Evolutionary conservation across 2,888 invertebrate species (phyloP), one percentile per base, ranked within the genome.

Genomic region (Drosophila austrosaltans): DNA sequence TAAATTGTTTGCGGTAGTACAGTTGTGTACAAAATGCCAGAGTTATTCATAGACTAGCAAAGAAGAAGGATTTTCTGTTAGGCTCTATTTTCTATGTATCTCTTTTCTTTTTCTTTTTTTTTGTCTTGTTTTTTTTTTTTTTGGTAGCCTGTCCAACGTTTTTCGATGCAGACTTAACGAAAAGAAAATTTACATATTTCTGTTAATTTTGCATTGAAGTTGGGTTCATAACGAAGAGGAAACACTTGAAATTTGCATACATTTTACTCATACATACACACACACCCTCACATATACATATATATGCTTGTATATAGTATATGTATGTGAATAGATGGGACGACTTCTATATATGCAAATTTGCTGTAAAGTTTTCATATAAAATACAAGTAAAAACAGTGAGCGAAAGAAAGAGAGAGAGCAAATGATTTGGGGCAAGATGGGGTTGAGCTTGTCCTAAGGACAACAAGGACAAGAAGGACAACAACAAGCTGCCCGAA

Each of bases 231-330:
- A 91, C 87, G 89, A 89, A 89, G 89, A 90, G 90, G 91, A 90
- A 91, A 90, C 89, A 90, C 90, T 90, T 90, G 88, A 81, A 90
- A 90, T 90, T 90, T 89, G 87, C 90, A 90, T 90, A 90, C 83
- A 90, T 87, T 88, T 87, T 74, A 73, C 68, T 66, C 72, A 69
- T 72, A 66, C 30, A 60, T 36, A 42, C 25, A 64, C 48, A 68
- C 32, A 67, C 42, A 61, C 57, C 59, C 25, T 66, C 42, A 69
- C 16, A 72, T 28, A 63, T 42, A 62, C 32, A 53, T 36, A 61
- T 44, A 25, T 30, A 25, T 25, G 59, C 60, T 66, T 40, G 16
- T n/a, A 39, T 54, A 36, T 53, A 48, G 32, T 54, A 36, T 53
- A 48, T 20, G 32, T 53, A 44, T 20, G 32, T 32, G 36, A 2